Base-by-base conservation (phyloP, 2,888 invertebrate genomes). In the Pseudanteris insignis region DNA sequence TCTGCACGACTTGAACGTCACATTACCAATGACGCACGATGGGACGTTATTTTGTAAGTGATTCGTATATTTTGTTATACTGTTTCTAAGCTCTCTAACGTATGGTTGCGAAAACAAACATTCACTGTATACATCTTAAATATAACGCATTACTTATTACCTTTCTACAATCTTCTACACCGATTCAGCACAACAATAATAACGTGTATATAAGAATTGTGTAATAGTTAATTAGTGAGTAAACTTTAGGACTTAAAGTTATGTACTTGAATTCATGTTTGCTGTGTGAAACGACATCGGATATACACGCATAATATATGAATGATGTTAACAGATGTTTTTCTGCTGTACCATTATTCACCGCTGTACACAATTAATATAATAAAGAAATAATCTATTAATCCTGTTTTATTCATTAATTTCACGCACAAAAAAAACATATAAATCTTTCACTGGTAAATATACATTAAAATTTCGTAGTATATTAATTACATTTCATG, bases 41-140 rank as follows among this genome's bases (percentile, higher is more conserved):
- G 33, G 68, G 66, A 58, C 65, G 67, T 70, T 73, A 69, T 77
- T 75, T 75, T 76, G 72, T 75, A 76, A 76, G 76, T 76, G 76
- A 73, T 77, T 78, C 71, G 78, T 78, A 79, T 79, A 78, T 79
- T 79, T 79, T 79, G 76, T 79, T 78, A 78, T 77, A 79, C 77
- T 77, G 63, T 79, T 78, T 77, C 76, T 77, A 77, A 77, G 74
- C 77, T 73, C 76, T 72, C 71, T 71, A 70, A 66, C 64, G 70
- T 68, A 68, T 67, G 67, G 68, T 67, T 69, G 65, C 68, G 67
- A 44, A 62, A 66, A n/a, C n/a, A n/a, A n/a, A n/a, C n/a, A n/a
- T n/a, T 70, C 66, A 66, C 14, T 59, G 36, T 59, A 59, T n/a
- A n/a, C n/a, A n/a, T n/a, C 51, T 41, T 37, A 53, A 32, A 24